These are phyloP conservation scores for Ramphastos sulfuratus DNA, from an alignment of 2,113 vertebrate genomes.

Conservation along the genomic window DNA sequence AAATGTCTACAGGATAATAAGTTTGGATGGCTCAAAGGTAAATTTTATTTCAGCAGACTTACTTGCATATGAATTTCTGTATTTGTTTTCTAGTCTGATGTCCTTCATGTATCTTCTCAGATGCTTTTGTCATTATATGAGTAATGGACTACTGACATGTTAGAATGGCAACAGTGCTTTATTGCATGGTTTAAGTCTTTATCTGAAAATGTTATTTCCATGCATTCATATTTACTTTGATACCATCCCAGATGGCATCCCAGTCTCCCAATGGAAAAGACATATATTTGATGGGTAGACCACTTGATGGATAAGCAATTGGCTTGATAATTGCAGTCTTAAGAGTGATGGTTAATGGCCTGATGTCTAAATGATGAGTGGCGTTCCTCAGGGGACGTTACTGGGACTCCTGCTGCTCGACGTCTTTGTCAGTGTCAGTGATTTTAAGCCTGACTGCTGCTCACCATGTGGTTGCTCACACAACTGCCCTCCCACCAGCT, in stretches of 20 bases:
- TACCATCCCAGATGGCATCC: not conserved
- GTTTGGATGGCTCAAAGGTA: constrained; percentile 98
- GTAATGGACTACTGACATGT: not conserved
- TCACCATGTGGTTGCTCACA: too few relatives aligned
- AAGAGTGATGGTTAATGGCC: too few relatives aligned
- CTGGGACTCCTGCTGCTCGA: too few relatives aligned
- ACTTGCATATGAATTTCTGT: not conserved
- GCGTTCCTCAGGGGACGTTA: too few relatives aligned
- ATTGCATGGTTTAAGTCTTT: not conserved
- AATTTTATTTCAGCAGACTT: not conserved
- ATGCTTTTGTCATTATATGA: not conserved
- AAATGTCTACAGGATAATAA: constrained; percentile 98
- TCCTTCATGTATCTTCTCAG: not conserved
- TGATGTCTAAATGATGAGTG: too few relatives aligned
- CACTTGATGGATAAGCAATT: too few relatives aligned
- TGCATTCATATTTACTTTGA: not conserved
- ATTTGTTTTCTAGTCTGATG: not conserved
- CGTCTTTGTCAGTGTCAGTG: too few relatives aligned
- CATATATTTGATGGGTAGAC: too few relatives aligned
- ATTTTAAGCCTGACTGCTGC: too few relatives aligned
- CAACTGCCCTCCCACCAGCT: too few relatives aligned
- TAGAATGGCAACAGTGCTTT: not conserved
- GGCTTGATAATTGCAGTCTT: too few relatives aligned
- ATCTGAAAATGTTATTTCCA: not conserved
- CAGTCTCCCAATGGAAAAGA: too few relatives aligned